Evolutionary conservation across 2,888 invertebrate species (phyloP).

Genomic region (Anarsia innoxiella): DNA sequence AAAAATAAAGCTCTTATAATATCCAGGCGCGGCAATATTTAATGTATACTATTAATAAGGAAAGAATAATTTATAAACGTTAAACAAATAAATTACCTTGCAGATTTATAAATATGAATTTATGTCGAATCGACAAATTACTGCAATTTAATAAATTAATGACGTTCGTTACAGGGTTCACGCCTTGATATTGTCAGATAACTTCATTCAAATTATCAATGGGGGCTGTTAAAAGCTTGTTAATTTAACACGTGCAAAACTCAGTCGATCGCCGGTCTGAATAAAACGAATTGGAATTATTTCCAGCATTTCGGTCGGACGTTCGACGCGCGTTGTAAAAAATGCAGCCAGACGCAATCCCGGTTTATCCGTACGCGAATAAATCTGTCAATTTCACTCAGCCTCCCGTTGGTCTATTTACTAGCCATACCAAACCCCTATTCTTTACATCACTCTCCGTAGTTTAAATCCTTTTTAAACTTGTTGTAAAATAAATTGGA

Average conservation of each 20-base stretch:
- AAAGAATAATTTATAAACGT: no score
- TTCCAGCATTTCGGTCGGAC: constrained; percentile 4
- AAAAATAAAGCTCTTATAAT: no score
- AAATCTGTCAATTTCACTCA: constrained; percentile 74
- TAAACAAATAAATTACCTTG: no score
- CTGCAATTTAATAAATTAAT: not conserved
- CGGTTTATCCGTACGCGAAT: constrained; percentile 62
- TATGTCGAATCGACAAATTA: no score
- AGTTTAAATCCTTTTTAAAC: no score
- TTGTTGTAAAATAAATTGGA: no score
- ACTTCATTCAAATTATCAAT: constrained; percentile 1
- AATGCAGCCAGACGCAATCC: constrained; percentile 57
- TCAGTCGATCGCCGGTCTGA: constrained; percentile 10
- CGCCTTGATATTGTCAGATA: not conserved
- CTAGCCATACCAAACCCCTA: constrained; percentile 22
- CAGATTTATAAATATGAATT: no score
- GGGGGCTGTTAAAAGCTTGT: constrained; percentile 1
- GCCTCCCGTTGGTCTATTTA: constrained; percentile 44
- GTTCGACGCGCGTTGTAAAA: constrained; percentile 41
- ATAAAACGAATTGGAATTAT: constrained; percentile 4
- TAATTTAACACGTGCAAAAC: constrained; percentile 2
- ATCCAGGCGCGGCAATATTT: no score
- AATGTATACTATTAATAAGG: no score
- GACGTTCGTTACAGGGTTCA: not conserved
- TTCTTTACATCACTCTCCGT: constrained; percentile 6